phyloP scores from a whole-genome alignment of 1,140 invertebrate species.

The Bombus soroeensis region DNA sequence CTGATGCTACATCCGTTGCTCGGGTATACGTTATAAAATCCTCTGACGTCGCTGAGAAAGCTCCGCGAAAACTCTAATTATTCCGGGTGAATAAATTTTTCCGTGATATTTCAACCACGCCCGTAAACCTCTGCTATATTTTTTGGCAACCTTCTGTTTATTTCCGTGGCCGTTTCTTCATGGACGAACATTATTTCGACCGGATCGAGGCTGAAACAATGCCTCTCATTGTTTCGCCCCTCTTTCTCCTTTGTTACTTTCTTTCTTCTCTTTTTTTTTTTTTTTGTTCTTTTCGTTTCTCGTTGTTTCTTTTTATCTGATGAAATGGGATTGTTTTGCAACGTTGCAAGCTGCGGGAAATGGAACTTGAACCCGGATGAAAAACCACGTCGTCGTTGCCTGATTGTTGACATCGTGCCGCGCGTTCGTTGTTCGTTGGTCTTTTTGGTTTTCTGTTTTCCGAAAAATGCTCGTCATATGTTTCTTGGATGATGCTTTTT shows the following conservation, averaged over 20 bases:
- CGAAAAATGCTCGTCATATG: background rate
- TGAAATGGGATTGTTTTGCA: conserved; percentile 4
- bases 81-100: conserved; percentile 20
- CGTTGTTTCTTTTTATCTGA: background rate
- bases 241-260: background rate
- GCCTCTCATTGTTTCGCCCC: background rate
- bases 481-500: background rate
- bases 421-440: background rate
- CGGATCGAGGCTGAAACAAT: conserved; percentile 9
- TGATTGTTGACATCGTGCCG: background rate
- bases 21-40: conserved; percentile 15
- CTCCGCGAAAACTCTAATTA: background rate
- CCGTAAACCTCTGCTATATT: no score
- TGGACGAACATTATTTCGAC: background rate
- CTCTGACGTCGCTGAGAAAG: background rate
- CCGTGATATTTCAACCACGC: background rate
- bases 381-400: background rate
- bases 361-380: conserved; percentile 15
- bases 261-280: no score
- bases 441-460: background rate
- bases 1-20: conserved; percentile 13
- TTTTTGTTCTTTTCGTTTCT: background rate
- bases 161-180: background rate
- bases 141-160: background rate
- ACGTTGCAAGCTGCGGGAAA: background rate